Evolutionary conservation across 2,888 invertebrate genomes (phyloP).

Genomic region (Cecidostiba fungosa): DNA sequence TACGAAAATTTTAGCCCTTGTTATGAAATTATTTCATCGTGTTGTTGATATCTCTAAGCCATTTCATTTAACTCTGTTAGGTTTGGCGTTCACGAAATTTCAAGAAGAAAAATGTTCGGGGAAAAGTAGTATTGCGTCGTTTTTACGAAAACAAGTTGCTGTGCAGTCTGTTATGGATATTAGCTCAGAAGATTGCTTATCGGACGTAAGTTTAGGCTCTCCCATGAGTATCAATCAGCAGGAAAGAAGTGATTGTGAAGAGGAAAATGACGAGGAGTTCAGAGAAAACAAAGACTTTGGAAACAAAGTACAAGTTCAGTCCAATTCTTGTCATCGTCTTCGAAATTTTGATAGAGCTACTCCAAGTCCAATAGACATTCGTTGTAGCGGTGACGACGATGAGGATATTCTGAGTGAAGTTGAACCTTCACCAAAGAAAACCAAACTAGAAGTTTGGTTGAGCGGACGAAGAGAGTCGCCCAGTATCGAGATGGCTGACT

Average conservation of each 20-base stretch:
- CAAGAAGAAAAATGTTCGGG: constrained; percentile 85
- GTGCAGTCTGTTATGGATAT: constrained; percentile 86
- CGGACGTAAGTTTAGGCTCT: constrained; percentile 80
- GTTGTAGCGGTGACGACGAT: constrained; percentile 70
- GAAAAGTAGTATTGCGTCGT: constrained; percentile 87
- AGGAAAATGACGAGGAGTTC: constrained; percentile 68
- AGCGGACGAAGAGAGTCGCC: constrained; percentile 80
- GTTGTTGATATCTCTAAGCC: constrained; percentile 87
- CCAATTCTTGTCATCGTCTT: constrained; percentile 60
- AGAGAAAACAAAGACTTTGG: constrained; percentile 64
- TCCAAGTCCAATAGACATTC: constrained; percentile 66
- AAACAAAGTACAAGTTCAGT: constrained; percentile 64
- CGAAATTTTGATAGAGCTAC: constrained; percentile 63
- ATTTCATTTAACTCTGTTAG: constrained; percentile 90
- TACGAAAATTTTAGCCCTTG: constrained; percentile 85
- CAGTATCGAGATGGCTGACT: constrained; percentile 77
- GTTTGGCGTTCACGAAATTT: constrained; percentile 91
- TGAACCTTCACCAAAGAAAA: constrained; percentile 90
- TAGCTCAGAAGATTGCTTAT: constrained; percentile 74
- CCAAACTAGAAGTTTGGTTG: constrained; percentile 81
- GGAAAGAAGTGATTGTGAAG: constrained; percentile 72
- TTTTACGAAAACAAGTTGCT: constrained; percentile 88
- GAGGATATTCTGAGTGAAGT: constrained; percentile 81
- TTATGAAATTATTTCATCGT: constrained; percentile 89
- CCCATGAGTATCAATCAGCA: constrained; percentile 76